Evolutionary conservation across 1,140 invertebrate species (phyloP).

Genomic region (Pseudomyrmex pallidus): DNA sequence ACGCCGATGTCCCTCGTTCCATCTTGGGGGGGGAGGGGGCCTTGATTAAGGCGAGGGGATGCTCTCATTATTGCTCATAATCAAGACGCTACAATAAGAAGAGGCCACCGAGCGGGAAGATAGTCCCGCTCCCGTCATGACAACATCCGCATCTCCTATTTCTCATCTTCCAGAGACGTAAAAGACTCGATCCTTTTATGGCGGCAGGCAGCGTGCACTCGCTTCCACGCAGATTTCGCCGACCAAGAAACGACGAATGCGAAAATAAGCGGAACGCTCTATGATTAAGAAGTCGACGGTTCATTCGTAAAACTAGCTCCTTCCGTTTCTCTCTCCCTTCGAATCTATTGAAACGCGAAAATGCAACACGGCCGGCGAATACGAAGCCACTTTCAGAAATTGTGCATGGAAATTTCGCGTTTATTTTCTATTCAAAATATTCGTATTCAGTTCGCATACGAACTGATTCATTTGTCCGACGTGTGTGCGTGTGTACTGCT

Average conservation of each 20-base stretch:
- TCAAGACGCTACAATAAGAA: slow-evolving; percentile 77
- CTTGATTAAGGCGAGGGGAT: slow-evolving; percentile 77
- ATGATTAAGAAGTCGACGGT: slow-evolving; percentile 47
- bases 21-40: neutral
- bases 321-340: slow-evolving; percentile 16
- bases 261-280: slow-evolving; percentile 49
- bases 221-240: slow-evolving; percentile 8
- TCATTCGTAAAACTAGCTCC: slow-evolving; percentile 35
- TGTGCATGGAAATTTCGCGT: slow-evolving; percentile 22
- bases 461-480: slow-evolving; percentile 38
- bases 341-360: slow-evolving; percentile 48
- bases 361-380: neutral
- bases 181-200: slow-evolving; percentile 51
- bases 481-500: neutral
- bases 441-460: slow-evolving; percentile 33
- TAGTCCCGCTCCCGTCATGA: slow-evolving; percentile 68
- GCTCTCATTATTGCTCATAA: slow-evolving; percentile 81
- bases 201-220: neutral
- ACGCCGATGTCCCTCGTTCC: slow-evolving; percentile 26
- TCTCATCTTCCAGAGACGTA: slow-evolving; percentile 41
- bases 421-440: slow-evolving; percentile 54
- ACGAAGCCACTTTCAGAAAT: slow-evolving; percentile 21
- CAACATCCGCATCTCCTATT: slow-evolving; percentile 39
- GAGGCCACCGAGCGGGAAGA: slow-evolving; percentile 26
- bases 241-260: slow-evolving; percentile 39